Conservation (phyloP, 2,888 invertebrate species). For the Rotaria macrura region DNA sequence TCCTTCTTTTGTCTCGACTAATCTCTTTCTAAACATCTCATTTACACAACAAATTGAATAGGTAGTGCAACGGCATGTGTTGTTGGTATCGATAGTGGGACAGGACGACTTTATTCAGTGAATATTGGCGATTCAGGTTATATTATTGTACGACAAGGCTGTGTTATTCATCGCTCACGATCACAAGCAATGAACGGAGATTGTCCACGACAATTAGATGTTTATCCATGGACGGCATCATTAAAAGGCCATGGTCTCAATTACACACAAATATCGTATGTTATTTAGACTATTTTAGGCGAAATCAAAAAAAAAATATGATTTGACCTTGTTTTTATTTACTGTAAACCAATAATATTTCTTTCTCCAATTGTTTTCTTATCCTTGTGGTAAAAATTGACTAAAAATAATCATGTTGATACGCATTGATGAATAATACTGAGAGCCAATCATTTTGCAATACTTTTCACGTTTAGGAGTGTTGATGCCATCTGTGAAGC, state of each 20-base stretch:
- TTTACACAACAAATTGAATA: background rate
- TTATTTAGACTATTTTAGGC: background rate
- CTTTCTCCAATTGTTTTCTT: background rate
- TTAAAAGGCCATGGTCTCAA: slow-evolving; percentile 22
- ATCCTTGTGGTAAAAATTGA: too few relatives aligned
- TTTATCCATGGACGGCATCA: slow-evolving; percentile 31
- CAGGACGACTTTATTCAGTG: slow-evolving; percentile 3
- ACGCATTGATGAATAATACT: background rate
- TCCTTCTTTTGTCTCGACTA: background rate
- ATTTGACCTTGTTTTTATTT: background rate
- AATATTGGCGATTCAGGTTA: slow-evolving; percentile 33
- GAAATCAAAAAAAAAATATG: background rate
- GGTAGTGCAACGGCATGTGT: slow-evolving; percentile 33
- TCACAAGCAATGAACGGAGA: slow-evolving; percentile 24
- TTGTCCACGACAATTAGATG: slow-evolving; percentile 32
- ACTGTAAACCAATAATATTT: background rate
- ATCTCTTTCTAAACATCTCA: background rate
- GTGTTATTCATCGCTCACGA: slow-evolving; percentile 20
- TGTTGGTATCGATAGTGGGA: background rate
- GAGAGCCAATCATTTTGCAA: background rate
- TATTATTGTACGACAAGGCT: slow-evolving; percentile 22
- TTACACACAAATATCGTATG: slow-evolving; percentile 24
- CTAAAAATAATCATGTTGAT: background rate
- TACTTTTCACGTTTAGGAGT: background rate
- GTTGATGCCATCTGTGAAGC: background rate